These are phyloP conservation scores for Pipistrellus kuhlii DNA, from an alignment of 2,797 vertebrate genomes.

Conservation along the genomic window DNA sequence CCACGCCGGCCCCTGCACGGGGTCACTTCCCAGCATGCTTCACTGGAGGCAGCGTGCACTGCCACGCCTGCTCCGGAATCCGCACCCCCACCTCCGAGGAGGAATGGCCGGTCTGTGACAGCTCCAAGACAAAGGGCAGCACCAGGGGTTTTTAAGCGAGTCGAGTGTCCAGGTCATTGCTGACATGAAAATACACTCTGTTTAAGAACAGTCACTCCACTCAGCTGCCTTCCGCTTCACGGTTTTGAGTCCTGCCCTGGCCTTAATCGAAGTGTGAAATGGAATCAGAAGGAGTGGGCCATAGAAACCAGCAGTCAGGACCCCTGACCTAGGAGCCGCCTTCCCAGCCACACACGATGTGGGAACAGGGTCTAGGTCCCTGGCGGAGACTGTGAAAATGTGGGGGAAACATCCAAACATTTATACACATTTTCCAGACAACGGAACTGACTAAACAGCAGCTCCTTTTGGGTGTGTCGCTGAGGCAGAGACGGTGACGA, in stretches of 20 bases:
- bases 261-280: not conserved
- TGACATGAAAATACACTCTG: not conserved
- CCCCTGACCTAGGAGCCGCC: slow-evolving; percentile 1
- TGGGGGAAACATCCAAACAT: not conserved
- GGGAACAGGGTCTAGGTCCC: not conserved
- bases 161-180: not conserved
- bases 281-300: not conserved
- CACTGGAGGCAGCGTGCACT: not conserved
- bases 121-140: not conserved
- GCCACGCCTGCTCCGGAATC: not conserved
- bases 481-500: not conserved
- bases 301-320: not conserved
- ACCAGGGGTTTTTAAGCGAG: not conserved
- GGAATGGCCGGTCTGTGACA: not conserved
- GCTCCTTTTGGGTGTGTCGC: not conserved
- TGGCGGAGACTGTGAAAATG: slow-evolving; percentile 25
- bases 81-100: not conserved
- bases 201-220: not conserved
- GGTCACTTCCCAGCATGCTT: not conserved
- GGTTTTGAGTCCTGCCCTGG: not conserved
- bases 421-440: not conserved
- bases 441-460: not conserved
- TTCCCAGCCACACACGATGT: not conserved
- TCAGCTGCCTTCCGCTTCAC: not conserved
- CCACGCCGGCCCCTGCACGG: rapidly evolving